phyloP scores from a whole-genome alignment of 2,113 vertebrate genomes.

The Cervus canadensis region DNA sequence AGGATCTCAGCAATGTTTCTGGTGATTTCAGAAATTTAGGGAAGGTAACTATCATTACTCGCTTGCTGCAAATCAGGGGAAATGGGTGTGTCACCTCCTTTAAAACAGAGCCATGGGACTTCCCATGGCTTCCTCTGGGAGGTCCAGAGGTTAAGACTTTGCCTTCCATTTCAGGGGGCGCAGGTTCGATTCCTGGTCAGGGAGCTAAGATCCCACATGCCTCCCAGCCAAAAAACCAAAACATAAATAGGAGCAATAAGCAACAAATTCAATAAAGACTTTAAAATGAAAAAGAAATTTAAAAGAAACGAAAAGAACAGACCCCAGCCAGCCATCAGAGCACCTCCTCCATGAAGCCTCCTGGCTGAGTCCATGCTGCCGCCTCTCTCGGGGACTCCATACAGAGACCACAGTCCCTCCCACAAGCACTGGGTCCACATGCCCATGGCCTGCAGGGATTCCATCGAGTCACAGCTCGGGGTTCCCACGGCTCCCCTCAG shows the following conservation, averaged over 20 bases:
- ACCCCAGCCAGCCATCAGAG: accelerated
- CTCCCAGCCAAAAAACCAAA: background rate
- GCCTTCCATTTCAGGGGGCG: background rate
- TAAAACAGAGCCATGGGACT: background rate
- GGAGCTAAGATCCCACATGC: background rate
- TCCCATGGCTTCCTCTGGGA: too few species aligned
- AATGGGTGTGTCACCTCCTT: background rate
- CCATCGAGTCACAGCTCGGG: background rate
- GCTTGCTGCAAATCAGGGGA: background rate
- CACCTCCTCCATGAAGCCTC: background rate
- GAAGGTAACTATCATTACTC: background rate
- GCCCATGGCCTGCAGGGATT: accelerated
- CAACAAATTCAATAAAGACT: background rate
- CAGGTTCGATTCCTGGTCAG: background rate
- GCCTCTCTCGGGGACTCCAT: accelerated
- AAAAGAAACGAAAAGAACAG: background rate
- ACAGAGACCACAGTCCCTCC: background rate
- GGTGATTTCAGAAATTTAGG: background rate
- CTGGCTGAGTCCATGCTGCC: background rate
- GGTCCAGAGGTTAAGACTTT: background rate
- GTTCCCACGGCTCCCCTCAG: background rate
- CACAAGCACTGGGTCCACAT: accelerated
- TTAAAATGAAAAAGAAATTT: background rate
- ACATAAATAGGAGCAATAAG: background rate
- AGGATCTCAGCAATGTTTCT: background rate